These are phyloP conservation scores for Drosophila subpulchrella DNA, from an alignment of 1,140 invertebrate species.

Conservation along the genomic window DNA sequence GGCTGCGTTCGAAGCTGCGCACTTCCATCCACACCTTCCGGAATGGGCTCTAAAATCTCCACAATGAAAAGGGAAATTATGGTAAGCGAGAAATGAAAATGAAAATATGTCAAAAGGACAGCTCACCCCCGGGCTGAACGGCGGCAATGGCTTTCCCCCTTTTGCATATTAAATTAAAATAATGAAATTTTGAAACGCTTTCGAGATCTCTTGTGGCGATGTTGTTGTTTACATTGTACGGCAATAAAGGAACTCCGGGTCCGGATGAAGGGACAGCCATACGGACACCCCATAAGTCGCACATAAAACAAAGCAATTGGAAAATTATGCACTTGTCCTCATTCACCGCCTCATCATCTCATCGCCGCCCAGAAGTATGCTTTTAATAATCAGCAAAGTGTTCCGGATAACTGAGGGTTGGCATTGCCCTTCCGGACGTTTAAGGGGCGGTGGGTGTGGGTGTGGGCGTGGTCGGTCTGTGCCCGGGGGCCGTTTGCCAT, in stretches of 20 bases:
- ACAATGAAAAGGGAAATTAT: slow-evolving; percentile 67
- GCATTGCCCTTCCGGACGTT: neutral
- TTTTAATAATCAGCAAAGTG: slow-evolving; percentile 79
- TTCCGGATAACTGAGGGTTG: slow-evolving; percentile 39
- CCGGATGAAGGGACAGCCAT: slow-evolving; percentile 4
- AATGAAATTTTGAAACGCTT: slow-evolving; percentile 79
- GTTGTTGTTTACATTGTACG: slow-evolving; percentile 76
- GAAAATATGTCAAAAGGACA: slow-evolving; percentile 78
- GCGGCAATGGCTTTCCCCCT: slow-evolving; percentile 26
- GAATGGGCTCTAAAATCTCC: slow-evolving; percentile 57
- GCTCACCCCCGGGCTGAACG: slow-evolving; percentile 26
- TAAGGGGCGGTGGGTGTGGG: neutral
- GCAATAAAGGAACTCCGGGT: slow-evolving; percentile 48
- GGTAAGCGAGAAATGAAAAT: slow-evolving; percentile 65
- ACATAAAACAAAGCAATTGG: slow-evolving; percentile 82
- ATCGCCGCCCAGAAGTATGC: slow-evolving; percentile 64
- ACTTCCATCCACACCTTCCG: slow-evolving; percentile 52
- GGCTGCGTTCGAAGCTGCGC: slow-evolving; percentile 74
- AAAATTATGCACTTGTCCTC: slow-evolving; percentile 83
- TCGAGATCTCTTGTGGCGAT: slow-evolving; percentile 36
- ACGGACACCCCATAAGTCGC: slow-evolving; percentile 31
- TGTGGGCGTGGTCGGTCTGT: slow-evolving; percentile 39
- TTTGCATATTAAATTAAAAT: slow-evolving; percentile 82
- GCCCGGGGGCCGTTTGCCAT: slow-evolving; percentile 19
- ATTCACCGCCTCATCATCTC: slow-evolving; percentile 26